A percentile compares a stretch with the other conserved stretches of the same genome.
phyloP scores from a whole-genome alignment of 2,888 invertebrate species.

The Himalopsyche kuldschensis region DNA sequence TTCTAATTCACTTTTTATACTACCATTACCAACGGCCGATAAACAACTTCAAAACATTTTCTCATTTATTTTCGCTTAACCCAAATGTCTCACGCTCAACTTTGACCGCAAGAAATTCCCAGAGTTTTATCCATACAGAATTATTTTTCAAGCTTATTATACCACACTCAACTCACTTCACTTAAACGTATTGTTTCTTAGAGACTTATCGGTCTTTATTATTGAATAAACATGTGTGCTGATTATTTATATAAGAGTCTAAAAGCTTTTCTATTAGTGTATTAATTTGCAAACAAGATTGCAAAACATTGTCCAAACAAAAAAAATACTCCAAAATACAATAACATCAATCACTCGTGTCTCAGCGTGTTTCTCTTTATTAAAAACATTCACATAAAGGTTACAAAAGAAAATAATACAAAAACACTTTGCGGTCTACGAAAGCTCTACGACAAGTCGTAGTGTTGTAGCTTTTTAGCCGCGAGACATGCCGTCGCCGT shows the following conservation, averaged over 20 bases:
- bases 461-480: background rate
- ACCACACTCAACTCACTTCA: too few species aligned
- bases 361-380: background rate
- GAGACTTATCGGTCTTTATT: too few species aligned
- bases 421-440: background rate
- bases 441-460: background rate
- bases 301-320: background rate
- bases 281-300: background rate
- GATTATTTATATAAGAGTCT: too few species aligned
- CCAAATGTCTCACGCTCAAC: background rate
- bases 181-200: too few species aligned
- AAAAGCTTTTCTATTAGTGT: too few species aligned
- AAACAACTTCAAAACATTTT: background rate
- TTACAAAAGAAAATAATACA: background rate
- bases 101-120: background rate
- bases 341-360: background rate
- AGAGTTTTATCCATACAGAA: too few species aligned
- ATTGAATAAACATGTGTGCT: too few species aligned
- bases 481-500: slow-evolving; percentile 20
- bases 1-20: background rate
- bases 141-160: too few species aligned
- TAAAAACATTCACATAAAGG: background rate
- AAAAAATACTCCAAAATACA: background rate
- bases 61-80: background rate
- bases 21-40: background rate